A percentile compares a stretch with the other conserved stretches of the same genome.
Evolutionary conservation across 2,113 vertebrate genomes (phyloP).

Genomic region (Kryptolebias marmoratus): DNA sequence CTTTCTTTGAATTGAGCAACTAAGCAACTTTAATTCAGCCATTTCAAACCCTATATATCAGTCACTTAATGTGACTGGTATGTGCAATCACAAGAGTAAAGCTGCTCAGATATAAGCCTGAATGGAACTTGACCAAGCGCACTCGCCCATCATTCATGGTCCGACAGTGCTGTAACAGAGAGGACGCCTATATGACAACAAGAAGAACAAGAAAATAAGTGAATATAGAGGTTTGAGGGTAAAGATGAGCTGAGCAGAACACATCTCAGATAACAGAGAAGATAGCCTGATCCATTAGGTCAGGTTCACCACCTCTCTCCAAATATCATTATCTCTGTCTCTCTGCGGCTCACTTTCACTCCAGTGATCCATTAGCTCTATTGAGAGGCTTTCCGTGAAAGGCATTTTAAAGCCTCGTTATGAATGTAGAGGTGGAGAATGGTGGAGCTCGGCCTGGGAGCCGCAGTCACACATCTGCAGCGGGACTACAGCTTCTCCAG

Average conservation of each 20-base stretch:
- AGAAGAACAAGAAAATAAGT: not conserved
- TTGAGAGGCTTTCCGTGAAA: slow-evolving; percentile 43
- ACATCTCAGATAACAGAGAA: slow-evolving; percentile 19
- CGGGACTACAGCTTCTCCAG: slow-evolving; percentile 12
- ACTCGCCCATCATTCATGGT: not conserved
- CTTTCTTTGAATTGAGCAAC: not conserved
- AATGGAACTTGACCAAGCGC: not conserved
- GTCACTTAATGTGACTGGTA: not conserved
- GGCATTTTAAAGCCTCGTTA: slow-evolving; percentile 32
- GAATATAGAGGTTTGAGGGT: not conserved
- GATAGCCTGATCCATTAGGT: slow-evolving; percentile 4
- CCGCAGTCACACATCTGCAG: slow-evolving; percentile 38
- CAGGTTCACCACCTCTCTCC: slow-evolving; percentile 8
- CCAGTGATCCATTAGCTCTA: slow-evolving; percentile 40
- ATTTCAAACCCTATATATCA: not conserved
- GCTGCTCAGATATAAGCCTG: not conserved
- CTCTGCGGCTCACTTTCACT: slow-evolving; percentile 24
- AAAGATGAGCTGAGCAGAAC: slow-evolving; percentile 12
- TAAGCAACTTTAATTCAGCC: not conserved
- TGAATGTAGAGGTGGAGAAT: slow-evolving; percentile 46
- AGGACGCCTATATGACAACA: not conserved
- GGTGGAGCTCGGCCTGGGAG: slow-evolving; percentile 32
- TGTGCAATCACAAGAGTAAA: not conserved
- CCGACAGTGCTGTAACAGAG: not conserved
- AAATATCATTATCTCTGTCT: slow-evolving; percentile 28